Conservation (phyloP, 2,888 invertebrate genomes). For the Tuta absoluta region DNA sequence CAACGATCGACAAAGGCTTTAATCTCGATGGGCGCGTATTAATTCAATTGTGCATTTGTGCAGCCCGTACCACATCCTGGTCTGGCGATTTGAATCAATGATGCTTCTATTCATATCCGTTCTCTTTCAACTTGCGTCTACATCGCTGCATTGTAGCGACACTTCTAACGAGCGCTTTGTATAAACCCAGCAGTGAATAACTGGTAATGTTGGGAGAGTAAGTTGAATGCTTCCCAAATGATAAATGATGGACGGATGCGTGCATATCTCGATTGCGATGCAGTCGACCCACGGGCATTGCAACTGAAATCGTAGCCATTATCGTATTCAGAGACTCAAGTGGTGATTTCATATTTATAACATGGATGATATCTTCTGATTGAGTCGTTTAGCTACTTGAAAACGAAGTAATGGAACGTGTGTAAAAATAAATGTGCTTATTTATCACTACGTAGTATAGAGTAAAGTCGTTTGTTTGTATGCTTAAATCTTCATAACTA, state of each 20-base stretch:
- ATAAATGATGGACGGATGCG: neutral
- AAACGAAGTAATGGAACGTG: too few relatives aligned
- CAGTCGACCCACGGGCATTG: conserved; percentile 31
- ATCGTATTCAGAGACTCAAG: neutral
- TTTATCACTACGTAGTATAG: too few relatives aligned
- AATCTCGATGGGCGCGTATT: conserved; percentile 24
- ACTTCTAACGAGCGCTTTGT: neutral
- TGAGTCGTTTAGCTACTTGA: neutral
- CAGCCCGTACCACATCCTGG: conserved; percentile 8
- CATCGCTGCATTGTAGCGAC: neutral
- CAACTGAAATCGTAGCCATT: neutral
- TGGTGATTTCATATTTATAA: conserved; percentile 24
- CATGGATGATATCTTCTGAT: neutral
- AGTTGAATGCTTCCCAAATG: neutral
- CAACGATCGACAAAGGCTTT: conserved; percentile 12
- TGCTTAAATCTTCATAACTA: too few relatives aligned
- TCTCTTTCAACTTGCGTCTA: conserved; percentile 21
- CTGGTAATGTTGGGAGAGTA: neutral
- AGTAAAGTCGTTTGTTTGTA: too few relatives aligned
- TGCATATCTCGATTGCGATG: conserved; percentile 25
- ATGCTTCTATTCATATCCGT: neutral
- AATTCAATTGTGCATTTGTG: conserved; percentile 17
- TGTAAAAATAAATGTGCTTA: too few relatives aligned
- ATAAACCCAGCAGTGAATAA: neutral
- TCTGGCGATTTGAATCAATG: neutral